A percentile compares a stretch with the other conserved stretches of the same genome.
Conservation (phyloP, 2,888 invertebrate genomes). For the Coelopa pilipes region DNA sequence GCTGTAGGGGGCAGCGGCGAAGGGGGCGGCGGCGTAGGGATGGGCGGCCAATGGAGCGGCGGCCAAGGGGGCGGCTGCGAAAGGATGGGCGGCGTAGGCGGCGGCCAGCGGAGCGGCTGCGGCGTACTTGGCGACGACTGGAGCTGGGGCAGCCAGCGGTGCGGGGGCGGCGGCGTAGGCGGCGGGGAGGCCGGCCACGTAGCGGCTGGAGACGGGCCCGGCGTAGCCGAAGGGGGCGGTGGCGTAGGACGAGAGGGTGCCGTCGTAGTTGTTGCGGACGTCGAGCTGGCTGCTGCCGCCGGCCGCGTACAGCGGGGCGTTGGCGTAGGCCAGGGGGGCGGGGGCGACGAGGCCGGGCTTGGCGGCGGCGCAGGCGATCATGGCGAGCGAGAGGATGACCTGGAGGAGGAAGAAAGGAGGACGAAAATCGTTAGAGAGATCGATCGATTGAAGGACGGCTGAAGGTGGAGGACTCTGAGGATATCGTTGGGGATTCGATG, state of each 20-base stretch:
- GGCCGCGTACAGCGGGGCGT: constrained; percentile 65
- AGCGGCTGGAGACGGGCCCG: constrained; percentile 58
- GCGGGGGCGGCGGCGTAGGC: constrained; percentile 42
- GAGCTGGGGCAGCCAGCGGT: constrained; percentile 37
- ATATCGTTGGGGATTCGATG: too few species aligned
- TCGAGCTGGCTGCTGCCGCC: constrained; percentile 62
- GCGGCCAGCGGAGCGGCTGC: constrained; percentile 43
- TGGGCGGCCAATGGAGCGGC: constrained; percentile 38
- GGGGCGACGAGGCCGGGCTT: constrained; percentile 51
- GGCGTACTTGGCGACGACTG: constrained; percentile 42
- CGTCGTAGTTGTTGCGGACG: constrained; percentile 61
- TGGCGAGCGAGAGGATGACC: constrained; percentile 52
- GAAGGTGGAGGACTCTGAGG: too few species aligned
- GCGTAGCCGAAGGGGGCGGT: constrained; percentile 60
- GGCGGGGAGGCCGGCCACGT: constrained; percentile 58
- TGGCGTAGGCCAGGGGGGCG: constrained; percentile 66
- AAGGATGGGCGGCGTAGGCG: constrained; percentile 44
- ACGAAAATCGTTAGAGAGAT: too few species aligned
- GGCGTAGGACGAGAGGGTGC: constrained; percentile 59
- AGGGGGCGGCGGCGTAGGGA: constrained; percentile 38
- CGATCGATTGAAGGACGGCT: too few species aligned
- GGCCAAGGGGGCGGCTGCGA: constrained; percentile 41
- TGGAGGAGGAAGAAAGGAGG: constrained; percentile 34
- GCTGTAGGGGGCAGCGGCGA: constrained; percentile 39
- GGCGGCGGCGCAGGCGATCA: constrained; percentile 53